Conservation (phyloP, 2,797 vertebrate genomes). For the Myotis vivesi region DNA sequence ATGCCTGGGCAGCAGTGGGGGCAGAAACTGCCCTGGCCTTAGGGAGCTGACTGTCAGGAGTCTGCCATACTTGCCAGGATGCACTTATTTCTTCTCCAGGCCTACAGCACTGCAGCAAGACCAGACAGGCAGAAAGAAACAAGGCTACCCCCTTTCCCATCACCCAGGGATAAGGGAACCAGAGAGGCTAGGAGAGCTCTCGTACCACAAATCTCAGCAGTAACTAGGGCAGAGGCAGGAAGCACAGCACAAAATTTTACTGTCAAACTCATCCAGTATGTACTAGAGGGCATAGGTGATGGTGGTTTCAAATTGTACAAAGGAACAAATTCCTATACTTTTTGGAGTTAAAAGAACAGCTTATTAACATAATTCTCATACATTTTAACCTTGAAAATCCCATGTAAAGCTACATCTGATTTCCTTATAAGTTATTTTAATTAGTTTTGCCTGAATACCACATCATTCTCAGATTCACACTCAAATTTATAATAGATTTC, state of each 20-base stretch:
- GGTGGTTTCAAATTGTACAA: conserved; percentile 32
- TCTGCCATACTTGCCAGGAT: neutral
- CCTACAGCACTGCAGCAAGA: neutral
- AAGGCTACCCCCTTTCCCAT: neutral
- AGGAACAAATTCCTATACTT: conserved; percentile 14
- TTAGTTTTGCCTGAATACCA: conserved; percentile 66
- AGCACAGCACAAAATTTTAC: conserved; percentile 31
- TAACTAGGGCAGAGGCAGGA: conserved; percentile 16
- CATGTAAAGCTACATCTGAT: conserved; percentile 60
- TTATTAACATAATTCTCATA: conserved; percentile 54
- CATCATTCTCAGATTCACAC: conserved; percentile 62
- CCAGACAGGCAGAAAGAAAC: neutral
- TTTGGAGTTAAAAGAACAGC: conserved; percentile 37
- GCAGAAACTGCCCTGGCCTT: neutral
- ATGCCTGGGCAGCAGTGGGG: neutral
- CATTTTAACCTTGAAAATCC: conserved; percentile 60
- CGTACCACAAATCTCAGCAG: neutral
- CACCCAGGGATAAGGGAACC: neutral
- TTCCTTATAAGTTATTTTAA: conserved; percentile 69
- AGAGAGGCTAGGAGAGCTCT: neutral
- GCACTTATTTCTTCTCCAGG: neutral
- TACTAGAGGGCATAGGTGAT: conserved; percentile 9
- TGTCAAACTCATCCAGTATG: neutral
- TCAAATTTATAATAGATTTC: conserved; percentile 66
- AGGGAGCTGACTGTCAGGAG: neutral